Conservation (phyloP, 1,140 invertebrate genomes). For the Trichomalopsis sarcophagae region DNA sequence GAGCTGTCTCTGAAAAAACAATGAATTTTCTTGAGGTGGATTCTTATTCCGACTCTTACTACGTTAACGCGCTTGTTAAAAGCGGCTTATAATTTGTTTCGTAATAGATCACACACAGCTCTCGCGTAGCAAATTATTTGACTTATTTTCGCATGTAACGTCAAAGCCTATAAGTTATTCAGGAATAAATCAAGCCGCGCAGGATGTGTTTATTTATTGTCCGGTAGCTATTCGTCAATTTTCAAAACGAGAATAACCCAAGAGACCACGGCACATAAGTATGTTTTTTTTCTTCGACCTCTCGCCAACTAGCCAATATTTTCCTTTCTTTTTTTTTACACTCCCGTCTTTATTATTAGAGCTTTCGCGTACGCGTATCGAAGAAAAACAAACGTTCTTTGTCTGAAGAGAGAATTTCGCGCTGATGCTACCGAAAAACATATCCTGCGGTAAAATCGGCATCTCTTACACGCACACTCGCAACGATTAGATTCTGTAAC, state of each 20-base stretch:
- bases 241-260: neutral
- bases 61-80: neutral
- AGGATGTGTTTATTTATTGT: neutral
- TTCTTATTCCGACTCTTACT: no score
- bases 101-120: neutral
- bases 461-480: no score
- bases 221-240: neutral
- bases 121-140: neutral
- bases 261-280: no score
- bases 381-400: neutral
- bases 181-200: neutral
- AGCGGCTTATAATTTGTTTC: neutral
- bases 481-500: no score
- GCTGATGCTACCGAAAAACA: no score
- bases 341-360: neutral
- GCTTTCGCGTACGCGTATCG: neutral
- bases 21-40: neutral
- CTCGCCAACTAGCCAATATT: no score
- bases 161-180: neutral
- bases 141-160: neutral
- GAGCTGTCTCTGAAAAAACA: neutral
- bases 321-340: no score
- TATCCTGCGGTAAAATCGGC: no score
- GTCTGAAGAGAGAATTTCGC: neutral
- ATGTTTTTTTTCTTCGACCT: no score